phyloP scores from a whole-genome alignment of 2,888 invertebrate genomes.

The Agrenia bidenticulata region DNA sequence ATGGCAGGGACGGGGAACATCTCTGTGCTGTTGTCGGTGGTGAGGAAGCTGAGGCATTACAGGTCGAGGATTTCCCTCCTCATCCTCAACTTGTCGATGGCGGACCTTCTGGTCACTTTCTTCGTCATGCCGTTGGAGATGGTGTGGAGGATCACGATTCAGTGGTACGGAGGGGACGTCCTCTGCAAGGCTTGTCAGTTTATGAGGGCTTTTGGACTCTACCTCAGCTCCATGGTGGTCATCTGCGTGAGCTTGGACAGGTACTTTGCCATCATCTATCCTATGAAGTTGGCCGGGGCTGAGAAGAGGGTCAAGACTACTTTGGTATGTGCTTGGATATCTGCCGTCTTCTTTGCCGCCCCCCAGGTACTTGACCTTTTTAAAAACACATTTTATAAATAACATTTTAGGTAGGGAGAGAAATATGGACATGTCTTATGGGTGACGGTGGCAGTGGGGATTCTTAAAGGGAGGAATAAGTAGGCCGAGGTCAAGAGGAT shows the following conservation, averaged over 20 bases:
- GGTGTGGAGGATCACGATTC: conserved; percentile 69
- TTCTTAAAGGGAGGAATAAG: too few species aligned
- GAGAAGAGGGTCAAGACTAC: conserved; percentile 70
- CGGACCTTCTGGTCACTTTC: conserved; percentile 77
- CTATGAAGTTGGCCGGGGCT: conserved; percentile 67
- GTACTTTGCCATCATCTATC: conserved; percentile 74
- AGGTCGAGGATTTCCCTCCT: conserved; percentile 67
- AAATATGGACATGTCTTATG: too few species aligned
- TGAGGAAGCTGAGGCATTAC: conserved; percentile 66
- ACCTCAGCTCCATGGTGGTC: conserved; percentile 68
- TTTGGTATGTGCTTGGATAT: conserved; percentile 68
- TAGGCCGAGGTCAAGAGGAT: too few species aligned
- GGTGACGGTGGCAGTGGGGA: not conserved
- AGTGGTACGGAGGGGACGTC: conserved; percentile 74
- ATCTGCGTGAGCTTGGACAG: conserved; percentile 56
- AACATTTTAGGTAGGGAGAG: too few species aligned
- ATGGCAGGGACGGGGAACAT: conserved; percentile 72
- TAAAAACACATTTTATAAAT: too few species aligned
- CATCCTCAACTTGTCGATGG: conserved; percentile 74
- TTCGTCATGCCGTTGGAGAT: conserved; percentile 66
- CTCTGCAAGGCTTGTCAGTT: conserved; percentile 73
- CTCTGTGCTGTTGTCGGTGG: conserved; percentile 66
- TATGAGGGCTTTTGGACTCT: conserved; percentile 72
- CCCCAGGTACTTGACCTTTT: conserved; percentile 76
- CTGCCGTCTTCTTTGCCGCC: conserved; percentile 67